Conservation (phyloP, 2,888 invertebrate species). For the Capitulum mitella region DNA sequence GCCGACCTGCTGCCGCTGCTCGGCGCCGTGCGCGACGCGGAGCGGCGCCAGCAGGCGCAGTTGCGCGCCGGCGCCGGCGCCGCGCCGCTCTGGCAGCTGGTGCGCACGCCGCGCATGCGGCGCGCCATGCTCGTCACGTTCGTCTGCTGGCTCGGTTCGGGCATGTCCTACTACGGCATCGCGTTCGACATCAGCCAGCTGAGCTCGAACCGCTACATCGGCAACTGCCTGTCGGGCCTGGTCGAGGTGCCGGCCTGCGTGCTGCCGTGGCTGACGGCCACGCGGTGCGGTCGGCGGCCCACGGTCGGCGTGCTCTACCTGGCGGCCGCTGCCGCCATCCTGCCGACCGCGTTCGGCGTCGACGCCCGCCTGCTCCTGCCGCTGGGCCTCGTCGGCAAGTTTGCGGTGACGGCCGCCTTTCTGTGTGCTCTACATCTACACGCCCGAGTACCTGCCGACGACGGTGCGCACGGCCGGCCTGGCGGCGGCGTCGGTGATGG, state of each 20-base stretch:
- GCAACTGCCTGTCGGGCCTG: conserved; percentile 69
- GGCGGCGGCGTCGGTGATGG: conserved; percentile 75
- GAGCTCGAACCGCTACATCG: conserved; percentile 71
- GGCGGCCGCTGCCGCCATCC: conserved; percentile 43
- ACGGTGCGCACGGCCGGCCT: conserved; percentile 78
- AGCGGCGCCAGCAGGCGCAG: not conserved
- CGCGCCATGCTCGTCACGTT: conserved; percentile 63
- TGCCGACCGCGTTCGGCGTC: conserved; percentile 58
- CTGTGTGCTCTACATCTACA: conserved; percentile 78
- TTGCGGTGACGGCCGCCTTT: conserved; percentile 50
- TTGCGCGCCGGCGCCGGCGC: too few species aligned
- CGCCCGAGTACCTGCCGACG: conserved; percentile 81
- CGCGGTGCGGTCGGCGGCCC: conserved; percentile 53
- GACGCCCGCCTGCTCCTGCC: conserved; percentile 72
- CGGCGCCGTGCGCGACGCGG: too few species aligned
- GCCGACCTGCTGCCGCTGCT: conserved; percentile 29
- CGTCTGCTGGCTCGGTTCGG: conserved; percentile 74
- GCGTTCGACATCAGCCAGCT: conserved; percentile 73
- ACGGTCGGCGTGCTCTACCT: conserved; percentile 43
- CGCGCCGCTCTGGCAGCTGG: conserved; percentile 57
- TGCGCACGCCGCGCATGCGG: conserved; percentile 62
- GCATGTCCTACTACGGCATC: conserved; percentile 81
- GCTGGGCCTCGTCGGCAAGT: conserved; percentile 43
- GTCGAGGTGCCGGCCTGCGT: conserved; percentile 40
- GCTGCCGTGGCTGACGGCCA: conserved; percentile 18